A percentile compares a stretch with the other conserved stretches of the same genome.
Evolutionary conservation across 2,113 vertebrate species (phyloP).

Genomic region (Delphinus delphis): DNA sequence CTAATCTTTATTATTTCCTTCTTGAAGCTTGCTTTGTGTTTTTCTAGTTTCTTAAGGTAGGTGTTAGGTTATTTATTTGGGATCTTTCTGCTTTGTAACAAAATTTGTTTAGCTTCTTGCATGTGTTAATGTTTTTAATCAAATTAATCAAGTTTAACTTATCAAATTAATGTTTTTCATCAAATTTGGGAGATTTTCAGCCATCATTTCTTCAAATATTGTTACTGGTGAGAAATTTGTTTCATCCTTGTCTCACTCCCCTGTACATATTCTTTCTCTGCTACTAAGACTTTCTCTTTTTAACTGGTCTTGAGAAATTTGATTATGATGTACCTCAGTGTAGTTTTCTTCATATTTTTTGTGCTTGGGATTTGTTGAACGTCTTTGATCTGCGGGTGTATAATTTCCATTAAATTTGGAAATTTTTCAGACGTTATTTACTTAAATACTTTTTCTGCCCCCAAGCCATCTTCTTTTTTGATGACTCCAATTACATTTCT

Average conservation of each 20-base stretch:
- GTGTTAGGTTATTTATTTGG: neutral
- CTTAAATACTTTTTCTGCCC: neutral
- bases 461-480: fast-evolving
- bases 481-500: neutral
- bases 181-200: neutral
- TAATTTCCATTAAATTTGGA: neutral
- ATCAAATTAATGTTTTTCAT: neutral
- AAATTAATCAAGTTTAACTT: neutral
- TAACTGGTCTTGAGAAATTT: too few relatives aligned
- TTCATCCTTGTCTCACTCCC: fast-evolving
- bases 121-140: neutral
- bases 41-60: neutral
- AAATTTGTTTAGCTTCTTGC: neutral
- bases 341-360: fast-evolving
- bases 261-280: fast-evolving
- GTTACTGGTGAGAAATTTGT: neutral
- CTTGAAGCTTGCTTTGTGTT: neutral
- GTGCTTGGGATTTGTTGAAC: neutral
- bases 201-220: fast-evolving
- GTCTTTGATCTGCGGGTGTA: neutral
- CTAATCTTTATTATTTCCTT: neutral
- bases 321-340: fast-evolving
- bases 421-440: neutral
- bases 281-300: fast-evolving
- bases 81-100: neutral